Evolutionary conservation across 2,113 vertebrate genomes (phyloP), one percentile per base, ranked within the genome.

Genomic region (Dunckerocampus dactyliophorus): DNA sequence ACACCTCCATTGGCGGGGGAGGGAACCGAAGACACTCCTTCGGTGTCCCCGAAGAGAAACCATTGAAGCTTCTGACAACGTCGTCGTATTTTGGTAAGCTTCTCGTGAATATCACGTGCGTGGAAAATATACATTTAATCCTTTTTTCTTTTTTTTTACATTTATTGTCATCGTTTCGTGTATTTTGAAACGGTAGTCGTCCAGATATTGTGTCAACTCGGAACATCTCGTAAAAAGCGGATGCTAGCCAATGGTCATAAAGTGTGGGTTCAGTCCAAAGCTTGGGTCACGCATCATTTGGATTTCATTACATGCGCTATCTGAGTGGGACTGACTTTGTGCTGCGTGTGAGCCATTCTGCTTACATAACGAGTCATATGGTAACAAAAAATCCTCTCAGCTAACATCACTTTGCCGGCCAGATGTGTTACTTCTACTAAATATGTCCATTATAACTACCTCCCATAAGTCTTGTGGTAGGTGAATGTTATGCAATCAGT

Each of bases 201-300:
- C 39, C 5, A 31, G 31, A 14, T 16, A 28, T 17, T 16, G 6
- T 12, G 3, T 20, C 5, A 2, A 43, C 39, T 43, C 13, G 8
- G 2, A 14, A 21, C 13, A 14, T 15, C 37, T 55, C 19, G 37
- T 42, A 21, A 19, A n/a, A 56, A 20, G 11, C 31, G 6, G n/a
- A 56, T 42, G 54, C 54, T 43, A 39, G 31, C 31, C 8, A 34
- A 8, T 6, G 15, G 3, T 10, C 5, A 39, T 19, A 4, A 56
- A 42, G 54, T 56, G 54, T 20, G 31, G 53, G 34, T 37, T 39
- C 3, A 37, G 54, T 56, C 54, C n/a, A 56, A 56, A 56, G 13
- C 54, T 42, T 43, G 54, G 54, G 5, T 34, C 31, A 34, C 31
- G 31, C 13, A 43, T 43, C 13, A 43, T 43, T 43, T 43, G 11